These are phyloP conservation scores for Tubulanus polymorphus DNA, from an alignment of 2,888 invertebrate genomes.

Conservation along the genomic window DNA sequence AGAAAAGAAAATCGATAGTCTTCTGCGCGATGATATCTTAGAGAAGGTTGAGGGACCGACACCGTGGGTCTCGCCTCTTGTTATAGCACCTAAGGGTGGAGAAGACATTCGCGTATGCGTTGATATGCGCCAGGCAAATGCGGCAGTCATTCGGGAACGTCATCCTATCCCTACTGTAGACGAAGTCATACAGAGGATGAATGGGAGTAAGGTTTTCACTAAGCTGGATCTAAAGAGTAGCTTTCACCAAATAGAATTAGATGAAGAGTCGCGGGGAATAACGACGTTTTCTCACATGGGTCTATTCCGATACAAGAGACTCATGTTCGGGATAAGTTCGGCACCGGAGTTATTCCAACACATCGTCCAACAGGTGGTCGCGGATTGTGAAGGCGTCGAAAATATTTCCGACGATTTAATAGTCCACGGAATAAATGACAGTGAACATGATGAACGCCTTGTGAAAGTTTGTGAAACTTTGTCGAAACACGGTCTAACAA, in stretches of 20 bases:
- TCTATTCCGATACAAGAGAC: constrained; percentile 10
- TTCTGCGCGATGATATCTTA: constrained; percentile 12
- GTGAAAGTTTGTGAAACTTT: constrained; percentile 14
- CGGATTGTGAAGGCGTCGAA: constrained; percentile 17
- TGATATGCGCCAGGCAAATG: constrained; percentile 11
- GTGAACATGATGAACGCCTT: constrained; percentile 20
- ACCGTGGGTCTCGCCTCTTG: constrained; percentile 20
- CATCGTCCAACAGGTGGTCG: constrained; percentile 9
- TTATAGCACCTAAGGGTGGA: constrained; percentile 17
- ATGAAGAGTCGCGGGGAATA: constrained; percentile 9
- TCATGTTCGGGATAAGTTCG: constrained; percentile 14
- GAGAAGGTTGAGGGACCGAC: constrained; percentile 17
- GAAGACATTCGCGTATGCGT: constrained; percentile 20
- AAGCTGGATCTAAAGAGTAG: constrained; percentile 21
- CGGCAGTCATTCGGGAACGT: constrained; percentile 16
- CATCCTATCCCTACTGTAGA: constrained; percentile 19
- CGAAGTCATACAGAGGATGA: constrained; percentile 20
- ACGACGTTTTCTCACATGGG: constrained; percentile 13
- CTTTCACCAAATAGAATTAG: constrained; percentile 11
- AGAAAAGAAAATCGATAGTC: constrained; percentile 9
- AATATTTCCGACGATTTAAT: constrained; percentile 20
- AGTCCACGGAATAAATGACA: too few species aligned
- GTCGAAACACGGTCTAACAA: constrained; percentile 16
- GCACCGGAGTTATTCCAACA: constrained; percentile 11
- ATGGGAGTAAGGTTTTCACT: constrained; percentile 16